Base-by-base conservation (phyloP, 35 echinoderm and acorn worm species). In the Holothuria glaberrima region DNA sequence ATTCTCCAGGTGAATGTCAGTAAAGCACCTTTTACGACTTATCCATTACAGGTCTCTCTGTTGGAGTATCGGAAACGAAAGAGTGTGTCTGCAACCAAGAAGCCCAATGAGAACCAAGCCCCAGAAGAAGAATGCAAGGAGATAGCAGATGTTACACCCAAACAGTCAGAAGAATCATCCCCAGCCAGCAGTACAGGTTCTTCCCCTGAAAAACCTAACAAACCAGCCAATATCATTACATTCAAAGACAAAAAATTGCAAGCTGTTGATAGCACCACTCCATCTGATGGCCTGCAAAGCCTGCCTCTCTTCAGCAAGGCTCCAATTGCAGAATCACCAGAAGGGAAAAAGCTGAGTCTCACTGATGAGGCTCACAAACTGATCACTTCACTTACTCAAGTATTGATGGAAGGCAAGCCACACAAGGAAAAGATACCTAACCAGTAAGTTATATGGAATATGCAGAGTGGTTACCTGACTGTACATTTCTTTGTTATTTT, bases 11-110 rank as follows among this genome's bases (percentile, higher is more conserved):
- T 41, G 2, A 4, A 41, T 41, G 36, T 41, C 46, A 59, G 66
- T 64, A 30, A n/a, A n/a, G n/a, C 59, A 46, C 19, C 35, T 29
- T 90, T 82, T 58, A 20, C 9, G 21, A 30, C 7, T 19, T 52
- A 25, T n/a, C 87, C n/a, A 22, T 60, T 82, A 36, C 76, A 94
- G 93, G 93, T 94, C 19, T 94, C 93, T 28, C 65, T 94, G 30
- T 54, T 91, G 52, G 93, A 94, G 75, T 94, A 94, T 58, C 89
- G 93, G 18, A 94, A 94, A 77, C 68, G 93, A 21, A 94, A 94
- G 62, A 60, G 59, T 46, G 58, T 60, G 16, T 86, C 83, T 12
- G 30, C n/a, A 44, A 34, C 83, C 13, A 86, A 86, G 60, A 60
- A 58, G 50, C 79, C 79, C 30, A 7, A 41, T 24, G 79, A 60